Base-by-base conservation (phyloP, 1,140 invertebrate species). In the Branchinecta lindahli region DNA sequence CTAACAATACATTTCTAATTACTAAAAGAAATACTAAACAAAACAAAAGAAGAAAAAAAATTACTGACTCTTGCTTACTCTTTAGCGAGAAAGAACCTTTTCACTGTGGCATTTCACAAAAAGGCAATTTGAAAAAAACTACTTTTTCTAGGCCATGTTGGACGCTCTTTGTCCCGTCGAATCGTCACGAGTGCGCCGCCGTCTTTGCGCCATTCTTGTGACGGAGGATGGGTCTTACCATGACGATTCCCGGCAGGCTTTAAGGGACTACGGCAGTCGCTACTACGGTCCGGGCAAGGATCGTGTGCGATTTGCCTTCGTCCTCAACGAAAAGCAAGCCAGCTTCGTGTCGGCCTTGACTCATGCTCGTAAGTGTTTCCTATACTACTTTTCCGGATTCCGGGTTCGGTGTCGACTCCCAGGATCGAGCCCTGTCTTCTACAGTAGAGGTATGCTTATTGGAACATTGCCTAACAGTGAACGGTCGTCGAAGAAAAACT, bases 131-230 rank as follows among this genome's bases (percentile, higher is more conserved):
- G 5, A 33, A 33, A 33, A 33, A 66, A 18, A 15, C 12, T 70
- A 67, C 46, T 68, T 75, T 77, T 76, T 77, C 6, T 76, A 88
- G 85, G 81, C 80, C 68, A 80, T 90, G 69, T 84, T 91, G 74
- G 91, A 95, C 76, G 85, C 87, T 7, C 82, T 96, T 20, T 97
- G 94, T 78, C 95, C 95, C 0, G 85, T 88, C 66, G 90, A 92
- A 78, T 87, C 88, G 82, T 84, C 88, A 70, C 83, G 86, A 70
- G 85, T 86, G 10, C 84, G 87, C n/a, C 90, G 92, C 75, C 86
- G 88, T 18, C 80, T 96, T 15, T 96, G 93, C 80, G 89, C 93
- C 8, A 85, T 96, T 73, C 80, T 96, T 15, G 84, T 96, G 21
- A 90, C 88, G 0, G 84, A 87, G 75, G 87, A 89, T 44, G 73